A percentile compares a stretch with the other conserved stretches of the same genome.
Conservation (phyloP, 2,888 invertebrate genomes). For the Polymixis flavicincta region DNA sequence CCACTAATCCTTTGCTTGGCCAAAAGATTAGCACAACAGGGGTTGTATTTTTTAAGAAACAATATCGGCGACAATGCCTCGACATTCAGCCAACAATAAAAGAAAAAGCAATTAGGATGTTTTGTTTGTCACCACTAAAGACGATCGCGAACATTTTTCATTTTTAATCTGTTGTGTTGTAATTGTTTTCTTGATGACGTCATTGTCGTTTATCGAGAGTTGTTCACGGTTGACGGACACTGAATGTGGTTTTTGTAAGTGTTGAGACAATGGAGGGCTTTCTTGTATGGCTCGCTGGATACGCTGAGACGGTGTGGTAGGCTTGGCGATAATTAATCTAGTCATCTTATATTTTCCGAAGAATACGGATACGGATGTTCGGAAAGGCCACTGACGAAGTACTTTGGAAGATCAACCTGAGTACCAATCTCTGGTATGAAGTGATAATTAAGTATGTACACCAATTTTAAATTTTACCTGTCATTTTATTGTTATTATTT, state of each 20-base stretch:
- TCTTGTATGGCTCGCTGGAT: conserved; percentile 4
- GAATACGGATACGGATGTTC: background rate
- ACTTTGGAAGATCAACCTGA: background rate
- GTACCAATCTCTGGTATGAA: background rate
- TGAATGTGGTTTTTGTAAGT: conserved; percentile 57
- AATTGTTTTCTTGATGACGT: conserved; percentile 75
- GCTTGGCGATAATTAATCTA: background rate
- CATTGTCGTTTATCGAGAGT: conserved; percentile 70
- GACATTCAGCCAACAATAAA: conserved; percentile 70
- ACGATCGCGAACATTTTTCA: conserved; percentile 75
- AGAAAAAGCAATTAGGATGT: conserved; percentile 80
- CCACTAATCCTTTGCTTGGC: conserved; percentile 77
- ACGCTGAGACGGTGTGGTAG: background rate
- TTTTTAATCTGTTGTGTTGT: conserved; percentile 76
- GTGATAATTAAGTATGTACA: no score
- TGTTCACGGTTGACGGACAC: conserved; percentile 69
- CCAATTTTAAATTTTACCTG: background rate
- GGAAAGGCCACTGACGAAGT: background rate
- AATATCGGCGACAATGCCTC: conserved; percentile 76
- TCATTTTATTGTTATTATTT: background rate
- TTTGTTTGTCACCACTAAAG: conserved; percentile 75
- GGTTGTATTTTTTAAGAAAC: conserved; percentile 76
- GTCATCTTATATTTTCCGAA: conserved; percentile 1
- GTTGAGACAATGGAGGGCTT: conserved; percentile 45
- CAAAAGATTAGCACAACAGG: conserved; percentile 74